Evolutionary conservation across 2,888 invertebrate species (phyloP).

Genomic region (Tetragonula carbonaria): DNA sequence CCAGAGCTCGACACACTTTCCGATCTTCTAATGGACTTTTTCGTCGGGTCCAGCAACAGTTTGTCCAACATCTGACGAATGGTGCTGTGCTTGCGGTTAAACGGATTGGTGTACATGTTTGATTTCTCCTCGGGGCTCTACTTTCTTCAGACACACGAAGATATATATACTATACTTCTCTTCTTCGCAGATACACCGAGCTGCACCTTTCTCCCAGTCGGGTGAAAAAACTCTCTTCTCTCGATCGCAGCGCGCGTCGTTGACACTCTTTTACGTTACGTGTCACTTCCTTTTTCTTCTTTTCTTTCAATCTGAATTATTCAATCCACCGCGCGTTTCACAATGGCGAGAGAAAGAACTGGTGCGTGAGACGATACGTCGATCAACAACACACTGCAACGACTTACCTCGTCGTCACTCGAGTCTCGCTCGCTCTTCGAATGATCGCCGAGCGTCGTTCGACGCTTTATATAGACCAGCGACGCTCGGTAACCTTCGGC

Average conservation of each 20-base stretch:
- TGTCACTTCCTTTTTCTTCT: background rate
- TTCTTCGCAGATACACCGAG: too few species aligned
- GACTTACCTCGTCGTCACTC: background rate
- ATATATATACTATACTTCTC: background rate
- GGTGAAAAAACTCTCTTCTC: background rate
- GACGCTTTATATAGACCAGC: slow-evolving; percentile 57
- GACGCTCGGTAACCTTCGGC: slow-evolving; percentile 61
- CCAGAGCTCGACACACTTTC: slow-evolving; percentile 79
- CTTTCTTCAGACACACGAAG: background rate
- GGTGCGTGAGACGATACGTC: background rate
- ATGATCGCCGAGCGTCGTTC: background rate
- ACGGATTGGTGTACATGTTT: slow-evolving; percentile 89
- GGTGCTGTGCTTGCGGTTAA: slow-evolving; percentile 89
- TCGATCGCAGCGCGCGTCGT: too few species aligned
- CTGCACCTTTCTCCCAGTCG: background rate
- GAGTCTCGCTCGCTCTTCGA: background rate
- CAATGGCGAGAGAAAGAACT: background rate
- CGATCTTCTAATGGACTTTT: slow-evolving; percentile 78
- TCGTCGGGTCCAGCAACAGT: slow-evolving; percentile 85
- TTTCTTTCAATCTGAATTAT: background rate
- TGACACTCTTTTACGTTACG: background rate
- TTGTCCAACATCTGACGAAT: slow-evolving; percentile 88
- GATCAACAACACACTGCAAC: background rate
- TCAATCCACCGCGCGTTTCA: background rate
- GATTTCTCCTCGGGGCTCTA: background rate